Conservation (phyloP, 2,888 invertebrate species). For the Hanleya hanleyi region DNA sequence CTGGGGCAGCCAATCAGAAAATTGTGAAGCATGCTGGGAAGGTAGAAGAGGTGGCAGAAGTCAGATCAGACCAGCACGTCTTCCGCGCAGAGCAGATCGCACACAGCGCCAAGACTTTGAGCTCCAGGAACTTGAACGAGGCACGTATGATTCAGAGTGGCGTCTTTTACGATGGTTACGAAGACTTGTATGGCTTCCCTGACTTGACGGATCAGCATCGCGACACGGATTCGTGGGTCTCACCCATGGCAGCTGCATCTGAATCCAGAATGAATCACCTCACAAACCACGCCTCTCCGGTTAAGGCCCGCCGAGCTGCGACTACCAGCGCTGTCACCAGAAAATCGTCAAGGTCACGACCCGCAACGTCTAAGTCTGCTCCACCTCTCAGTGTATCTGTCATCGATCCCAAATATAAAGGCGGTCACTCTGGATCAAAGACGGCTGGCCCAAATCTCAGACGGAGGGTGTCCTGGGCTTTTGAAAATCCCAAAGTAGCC, state of each 20-base stretch:
- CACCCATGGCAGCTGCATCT: background rate
- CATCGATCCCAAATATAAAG: background rate
- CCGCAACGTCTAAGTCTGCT: constrained; percentile 46
- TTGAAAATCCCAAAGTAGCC: constrained; percentile 62
- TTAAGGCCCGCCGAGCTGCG: constrained; percentile 27
- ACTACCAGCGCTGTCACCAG: constrained; percentile 44
- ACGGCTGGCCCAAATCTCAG: background rate
- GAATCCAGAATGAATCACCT: constrained; percentile 18
- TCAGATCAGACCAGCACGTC: constrained; percentile 36
- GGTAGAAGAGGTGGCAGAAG: constrained; percentile 1
- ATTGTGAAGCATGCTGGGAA: constrained; percentile 47
- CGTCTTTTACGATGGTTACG: constrained; percentile 24
- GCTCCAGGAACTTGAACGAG: constrained; percentile 53
- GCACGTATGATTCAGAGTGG: constrained; percentile 60
- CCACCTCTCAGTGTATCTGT: background rate
- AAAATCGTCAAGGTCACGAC: constrained; percentile 49
- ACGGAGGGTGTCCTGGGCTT: constrained; percentile 70
- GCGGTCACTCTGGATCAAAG: background rate
- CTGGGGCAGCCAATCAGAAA: constrained; percentile 67
- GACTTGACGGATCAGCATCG: background rate
- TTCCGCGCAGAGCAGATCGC: constrained; percentile 55
- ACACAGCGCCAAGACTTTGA: constrained; percentile 67
- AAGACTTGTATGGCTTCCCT: constrained; percentile 2
- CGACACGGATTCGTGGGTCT: background rate
- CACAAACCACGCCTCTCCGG: constrained; percentile 27